phyloP scores from a whole-genome alignment of 1,140 invertebrate species.

The Euwallacea fornicatus region DNA sequence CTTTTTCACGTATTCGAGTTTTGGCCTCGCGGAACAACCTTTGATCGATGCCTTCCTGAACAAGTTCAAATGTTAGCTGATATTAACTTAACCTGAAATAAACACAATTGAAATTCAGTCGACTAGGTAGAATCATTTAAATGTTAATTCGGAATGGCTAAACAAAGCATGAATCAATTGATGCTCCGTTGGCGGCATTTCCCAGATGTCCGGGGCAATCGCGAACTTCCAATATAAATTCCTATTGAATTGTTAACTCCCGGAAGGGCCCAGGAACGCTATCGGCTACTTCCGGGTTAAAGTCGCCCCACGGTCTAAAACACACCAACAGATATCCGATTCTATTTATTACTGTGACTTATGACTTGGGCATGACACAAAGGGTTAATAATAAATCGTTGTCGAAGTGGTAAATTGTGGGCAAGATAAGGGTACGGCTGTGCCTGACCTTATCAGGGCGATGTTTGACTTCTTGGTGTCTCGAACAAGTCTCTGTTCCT shows the following conservation, averaged over 20 bases:
- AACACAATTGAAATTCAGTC: no score
- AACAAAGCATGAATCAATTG: constrained; percentile 24
- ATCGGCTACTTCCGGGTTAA: constrained; percentile 29
- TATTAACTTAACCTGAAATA: no score
- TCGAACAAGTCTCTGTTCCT: no score
- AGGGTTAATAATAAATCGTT: background rate
- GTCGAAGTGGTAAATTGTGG: no score
- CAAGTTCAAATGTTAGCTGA: no score
- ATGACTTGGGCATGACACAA: background rate
- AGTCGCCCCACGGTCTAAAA: constrained; percentile 7
- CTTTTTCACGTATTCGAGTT: no score
- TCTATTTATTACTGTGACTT: constrained; percentile 27
- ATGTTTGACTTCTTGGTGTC: no score
- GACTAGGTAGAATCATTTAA: constrained; percentile 1
- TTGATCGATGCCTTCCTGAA: no score
- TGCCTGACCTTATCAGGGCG: no score
- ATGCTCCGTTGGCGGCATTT: constrained; percentile 9
- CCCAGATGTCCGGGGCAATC: constrained; percentile 27
- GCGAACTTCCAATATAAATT: constrained; percentile 34
- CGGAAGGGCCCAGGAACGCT: constrained; percentile 25
- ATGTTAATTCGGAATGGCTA: constrained; percentile 10
- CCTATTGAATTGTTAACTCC: constrained; percentile 35
- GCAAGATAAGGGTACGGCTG: no score
- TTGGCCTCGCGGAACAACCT: no score
- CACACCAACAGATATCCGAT: constrained; percentile 14